These are phyloP conservation scores for Erythrocercus mccallii DNA, from an alignment of 2,113 vertebrate genomes.

Conservation along the genomic window DNA sequence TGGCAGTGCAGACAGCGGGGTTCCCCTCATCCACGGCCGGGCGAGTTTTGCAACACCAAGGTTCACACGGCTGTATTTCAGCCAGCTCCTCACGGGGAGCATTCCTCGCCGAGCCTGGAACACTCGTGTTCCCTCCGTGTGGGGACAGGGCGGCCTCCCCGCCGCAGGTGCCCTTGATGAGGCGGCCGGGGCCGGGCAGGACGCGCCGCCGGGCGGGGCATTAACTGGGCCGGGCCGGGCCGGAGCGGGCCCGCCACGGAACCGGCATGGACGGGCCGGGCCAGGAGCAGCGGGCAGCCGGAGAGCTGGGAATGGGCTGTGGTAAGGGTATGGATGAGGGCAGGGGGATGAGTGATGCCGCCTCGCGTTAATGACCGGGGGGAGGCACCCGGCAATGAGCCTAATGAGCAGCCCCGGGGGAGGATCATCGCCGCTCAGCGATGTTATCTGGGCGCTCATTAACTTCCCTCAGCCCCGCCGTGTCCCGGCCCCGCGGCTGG, in stretches of 20 bases:
- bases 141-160: accelerated
- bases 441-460: neutral
- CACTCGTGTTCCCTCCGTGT: accelerated
- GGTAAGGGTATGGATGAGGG: neutral
- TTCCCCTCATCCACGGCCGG: accelerated
- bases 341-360: neutral
- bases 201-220: neutral
- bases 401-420: neutral
- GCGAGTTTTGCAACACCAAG: accelerated
- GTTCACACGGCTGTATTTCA: accelerated
- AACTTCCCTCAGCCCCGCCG: accelerated
- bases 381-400: neutral
- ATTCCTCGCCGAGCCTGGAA: accelerated
- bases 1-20: accelerated
- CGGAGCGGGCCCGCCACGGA: accelerated
- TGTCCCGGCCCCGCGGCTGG: neutral
- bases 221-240: neutral
- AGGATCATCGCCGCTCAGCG: neutral
- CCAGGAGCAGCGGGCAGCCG: neutral
- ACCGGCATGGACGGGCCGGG: neutral
- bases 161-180: neutral
- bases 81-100: accelerated
- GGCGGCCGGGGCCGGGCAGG: neutral
- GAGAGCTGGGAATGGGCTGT: neutral
- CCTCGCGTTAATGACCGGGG: neutral